Percentiles rank a stretch among this genome's conserved stretches.
These are phyloP conservation scores for Drosophila dives DNA, from an alignment of 2,888 invertebrate genomes.

Conservation along the genomic window DNA sequence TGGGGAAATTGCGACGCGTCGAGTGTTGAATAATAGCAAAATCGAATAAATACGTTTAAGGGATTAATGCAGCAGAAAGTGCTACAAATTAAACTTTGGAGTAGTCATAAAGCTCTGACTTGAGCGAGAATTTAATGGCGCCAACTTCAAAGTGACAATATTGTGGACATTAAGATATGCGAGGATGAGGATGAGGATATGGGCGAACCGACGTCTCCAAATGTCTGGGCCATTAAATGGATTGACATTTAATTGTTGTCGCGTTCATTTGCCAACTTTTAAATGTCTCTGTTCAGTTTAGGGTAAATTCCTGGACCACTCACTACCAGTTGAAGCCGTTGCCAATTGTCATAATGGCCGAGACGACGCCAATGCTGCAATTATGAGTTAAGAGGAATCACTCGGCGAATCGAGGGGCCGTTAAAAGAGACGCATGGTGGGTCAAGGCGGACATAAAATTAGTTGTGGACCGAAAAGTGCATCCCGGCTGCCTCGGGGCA, in stretches of 20 bases:
- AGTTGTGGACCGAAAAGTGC: slow-evolving; percentile 63
- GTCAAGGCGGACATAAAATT: slow-evolving; percentile 68
- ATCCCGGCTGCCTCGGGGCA: slow-evolving; percentile 40
- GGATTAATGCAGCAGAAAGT: background rate
- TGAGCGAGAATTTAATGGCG: slow-evolving; percentile 64
- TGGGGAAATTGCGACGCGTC: slow-evolving; percentile 41
- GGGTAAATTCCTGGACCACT: background rate
- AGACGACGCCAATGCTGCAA: slow-evolving; percentile 68
- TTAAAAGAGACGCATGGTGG: slow-evolving; percentile 69
- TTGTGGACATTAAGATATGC: slow-evolving; percentile 65
- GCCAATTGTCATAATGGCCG: slow-evolving; percentile 76
- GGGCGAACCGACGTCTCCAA: background rate
- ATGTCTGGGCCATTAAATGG: slow-evolving; percentile 68
- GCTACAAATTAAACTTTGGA: slow-evolving; percentile 10
- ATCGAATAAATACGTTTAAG: slow-evolving; percentile 11
- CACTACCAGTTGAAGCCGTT: slow-evolving; percentile 51
- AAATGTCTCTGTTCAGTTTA: slow-evolving; percentile 53
- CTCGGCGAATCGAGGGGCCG: slow-evolving; percentile 53
- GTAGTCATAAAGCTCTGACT: slow-evolving; percentile 29
- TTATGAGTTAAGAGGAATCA: slow-evolving; percentile 70
- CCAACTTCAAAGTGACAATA: slow-evolving; percentile 77
- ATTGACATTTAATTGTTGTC: slow-evolving; percentile 77
- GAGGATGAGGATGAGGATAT: slow-evolving; percentile 11
- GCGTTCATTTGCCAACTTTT: slow-evolving; percentile 64
- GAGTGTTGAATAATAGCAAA: slow-evolving; percentile 38